These are phyloP conservation scores for Pelmatolapia mariae DNA, from an alignment of 2,113 vertebrate species.

Conservation along the genomic window DNA sequence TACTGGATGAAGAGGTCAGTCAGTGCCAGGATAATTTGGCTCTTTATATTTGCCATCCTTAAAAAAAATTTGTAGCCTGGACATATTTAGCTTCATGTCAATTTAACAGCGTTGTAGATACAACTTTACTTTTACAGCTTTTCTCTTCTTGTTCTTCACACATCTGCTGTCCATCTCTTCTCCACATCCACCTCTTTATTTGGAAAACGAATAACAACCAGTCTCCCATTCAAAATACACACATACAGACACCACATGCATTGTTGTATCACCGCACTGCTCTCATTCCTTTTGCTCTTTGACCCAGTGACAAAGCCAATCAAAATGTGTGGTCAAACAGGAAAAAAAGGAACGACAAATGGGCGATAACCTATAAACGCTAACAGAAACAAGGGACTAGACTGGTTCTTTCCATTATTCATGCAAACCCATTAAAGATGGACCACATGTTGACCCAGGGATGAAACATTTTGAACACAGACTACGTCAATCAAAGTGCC, in stretches of 20 bases:
- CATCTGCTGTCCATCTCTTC: slow-evolving; percentile 54
- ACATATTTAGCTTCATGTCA: neutral
- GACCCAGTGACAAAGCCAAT: slow-evolving; percentile 38
- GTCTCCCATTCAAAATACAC: slow-evolving; percentile 31
- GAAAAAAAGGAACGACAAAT: neutral
- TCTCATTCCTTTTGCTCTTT: slow-evolving; percentile 26
- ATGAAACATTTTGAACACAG: slow-evolving; percentile 2
- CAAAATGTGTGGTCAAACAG: neutral
- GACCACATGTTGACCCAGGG: slow-evolving; percentile 49
- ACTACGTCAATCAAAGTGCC: neutral
- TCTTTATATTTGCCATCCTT: neutral
- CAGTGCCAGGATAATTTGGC: neutral
- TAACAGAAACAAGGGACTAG: slow-evolving; percentile 28
- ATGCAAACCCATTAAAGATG: slow-evolving; percentile 43
- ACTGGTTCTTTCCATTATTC: slow-evolving; percentile 56
- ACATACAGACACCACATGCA: slow-evolving; percentile 3
- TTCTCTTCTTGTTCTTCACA: neutral
- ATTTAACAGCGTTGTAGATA: neutral
- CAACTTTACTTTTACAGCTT: neutral
- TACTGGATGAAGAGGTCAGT: neutral
- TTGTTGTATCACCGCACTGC: neutral
- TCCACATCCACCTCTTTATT: slow-evolving; percentile 23
- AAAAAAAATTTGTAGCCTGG: neutral
- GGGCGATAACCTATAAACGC: slow-evolving; percentile 17
- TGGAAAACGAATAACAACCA: slow-evolving; percentile 49